Conservation (phyloP, 2,113 vertebrate genomes). For the pig (Sus scrofa) region DNA sequence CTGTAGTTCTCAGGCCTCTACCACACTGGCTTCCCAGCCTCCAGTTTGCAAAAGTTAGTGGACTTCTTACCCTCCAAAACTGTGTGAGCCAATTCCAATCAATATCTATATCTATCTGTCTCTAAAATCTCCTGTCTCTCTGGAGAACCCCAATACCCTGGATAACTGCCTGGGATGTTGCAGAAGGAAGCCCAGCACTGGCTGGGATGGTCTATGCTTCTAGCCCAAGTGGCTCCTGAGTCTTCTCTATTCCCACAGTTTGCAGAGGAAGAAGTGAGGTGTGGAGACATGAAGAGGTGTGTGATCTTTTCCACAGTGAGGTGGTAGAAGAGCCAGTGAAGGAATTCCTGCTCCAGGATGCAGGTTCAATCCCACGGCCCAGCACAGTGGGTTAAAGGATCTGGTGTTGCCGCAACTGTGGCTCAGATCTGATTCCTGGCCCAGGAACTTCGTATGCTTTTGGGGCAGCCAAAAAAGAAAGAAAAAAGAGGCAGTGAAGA, state of each 20-base stretch:
- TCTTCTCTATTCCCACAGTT: not conserved
- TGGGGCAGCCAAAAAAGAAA: too few relatives aligned
- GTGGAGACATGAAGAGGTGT: not conserved
- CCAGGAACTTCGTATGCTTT: too few relatives aligned
- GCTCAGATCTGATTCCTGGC: too few relatives aligned
- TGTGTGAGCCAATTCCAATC: not conserved
- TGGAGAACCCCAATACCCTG: not conserved
- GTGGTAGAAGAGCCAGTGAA: not conserved
- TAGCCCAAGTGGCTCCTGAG: not conserved
- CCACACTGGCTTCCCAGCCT: not conserved
- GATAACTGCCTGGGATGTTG: not conserved
- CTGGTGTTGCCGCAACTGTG: too few relatives aligned
- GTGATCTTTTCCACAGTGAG: not conserved
- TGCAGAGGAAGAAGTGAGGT: conserved; percentile 14
- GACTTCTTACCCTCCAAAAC: not conserved
- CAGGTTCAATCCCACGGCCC: too few relatives aligned
- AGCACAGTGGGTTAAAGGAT: too few relatives aligned
- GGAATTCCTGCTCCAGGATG: not conserved
- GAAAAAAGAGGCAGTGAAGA: not conserved
- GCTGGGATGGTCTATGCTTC: not conserved
- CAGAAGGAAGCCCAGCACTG: not conserved
- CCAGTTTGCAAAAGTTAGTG: not conserved
- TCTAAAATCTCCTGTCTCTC: not conserved
- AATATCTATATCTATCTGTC: not conserved
- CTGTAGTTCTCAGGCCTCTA: not conserved